These are phyloP conservation scores for Melanocharis versteri DNA, from an alignment of 2,113 vertebrate species.

Conservation along the genomic window DNA sequence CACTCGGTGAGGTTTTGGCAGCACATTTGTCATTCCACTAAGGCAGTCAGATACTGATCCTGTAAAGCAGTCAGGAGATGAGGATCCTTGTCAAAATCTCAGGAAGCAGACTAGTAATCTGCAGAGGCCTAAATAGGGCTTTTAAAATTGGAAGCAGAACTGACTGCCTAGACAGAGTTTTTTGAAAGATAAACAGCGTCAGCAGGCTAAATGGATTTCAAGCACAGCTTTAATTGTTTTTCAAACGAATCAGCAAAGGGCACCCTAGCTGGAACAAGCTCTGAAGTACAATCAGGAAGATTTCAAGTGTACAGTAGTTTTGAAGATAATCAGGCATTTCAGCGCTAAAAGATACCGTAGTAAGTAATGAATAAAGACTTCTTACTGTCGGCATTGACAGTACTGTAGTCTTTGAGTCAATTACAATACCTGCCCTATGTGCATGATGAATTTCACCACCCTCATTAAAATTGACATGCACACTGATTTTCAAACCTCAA, in stretches of 20 bases:
- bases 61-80: not conserved
- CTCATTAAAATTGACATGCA: not conserved
- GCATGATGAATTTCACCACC: not conserved
- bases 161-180: constrained; percentile 14
- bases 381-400: not conserved
- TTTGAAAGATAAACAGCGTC: constrained; percentile 36
- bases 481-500: not conserved
- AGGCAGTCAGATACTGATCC: not conserved
- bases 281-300: constrained; percentile 26
- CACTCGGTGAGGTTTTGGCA: not conserved
- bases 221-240: constrained; percentile 42
- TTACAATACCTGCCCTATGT: not conserved
- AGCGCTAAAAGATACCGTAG: not conserved
- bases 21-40: not conserved
- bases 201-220: constrained; percentile 40
- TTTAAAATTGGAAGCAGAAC: constrained; percentile 43
- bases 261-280: not conserved
- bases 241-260: constrained; percentile 25
- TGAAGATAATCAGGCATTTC: constrained; percentile 17
- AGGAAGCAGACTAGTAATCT: constrained; percentile 3
- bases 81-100: constrained; percentile 14
- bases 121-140: constrained; percentile 22
- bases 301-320: constrained; percentile 17
- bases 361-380: not conserved
- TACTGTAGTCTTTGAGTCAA: not conserved